Base-by-base conservation (phyloP, 2,797 vertebrate species). In the Brachymystax lenok region DNA sequence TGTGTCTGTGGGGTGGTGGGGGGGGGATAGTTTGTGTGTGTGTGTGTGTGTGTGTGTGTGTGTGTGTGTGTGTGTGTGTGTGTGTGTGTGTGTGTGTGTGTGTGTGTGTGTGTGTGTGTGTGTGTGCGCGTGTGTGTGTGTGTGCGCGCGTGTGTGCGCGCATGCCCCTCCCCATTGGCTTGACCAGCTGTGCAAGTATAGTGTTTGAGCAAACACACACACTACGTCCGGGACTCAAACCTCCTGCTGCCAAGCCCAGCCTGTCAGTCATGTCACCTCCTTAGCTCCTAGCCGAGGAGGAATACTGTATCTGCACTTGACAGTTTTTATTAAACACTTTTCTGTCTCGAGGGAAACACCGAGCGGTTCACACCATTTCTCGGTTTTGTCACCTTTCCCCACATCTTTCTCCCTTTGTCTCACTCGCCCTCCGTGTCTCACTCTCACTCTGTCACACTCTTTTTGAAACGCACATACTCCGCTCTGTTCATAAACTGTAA, bases 251-350 rank as follows among this genome's bases (percentile, higher is more conserved):
- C 30, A 63, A 30, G 10, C 0, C 40, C 10, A 13, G 63, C 67
- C 61, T 73, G 69, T 75, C 77, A 75, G n/a, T 81, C 77, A 79
- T 74, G n/a, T 13, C 30, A 74, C 66, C 50, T 76, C 21, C 51
- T 78, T 70, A 61, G 69, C 54, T 51, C 68, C 30, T 69, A 69
- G 35, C 63, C 64, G 46, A 77, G 77, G 40, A 46, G 3, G 40
- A 46, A 46, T 46, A 46, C 10, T 46, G 40, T 74, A 68, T 54
- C 68, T 77, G 28, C 67, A 54, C 71, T 52, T 17, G 66, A 74
- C 70, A 30, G 24, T 76, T 76, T 70, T 73, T 69, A 68, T 82
- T 77, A 59, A 78, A 76, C 52, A 66, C 21, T 8, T 27, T 21
- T 30, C 14, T 35, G 75, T 73, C 79, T 74, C 30, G 51, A 69